Base-by-base conservation (phyloP, 1,140 invertebrate genomes). In the Oscheius sp. region DNA sequence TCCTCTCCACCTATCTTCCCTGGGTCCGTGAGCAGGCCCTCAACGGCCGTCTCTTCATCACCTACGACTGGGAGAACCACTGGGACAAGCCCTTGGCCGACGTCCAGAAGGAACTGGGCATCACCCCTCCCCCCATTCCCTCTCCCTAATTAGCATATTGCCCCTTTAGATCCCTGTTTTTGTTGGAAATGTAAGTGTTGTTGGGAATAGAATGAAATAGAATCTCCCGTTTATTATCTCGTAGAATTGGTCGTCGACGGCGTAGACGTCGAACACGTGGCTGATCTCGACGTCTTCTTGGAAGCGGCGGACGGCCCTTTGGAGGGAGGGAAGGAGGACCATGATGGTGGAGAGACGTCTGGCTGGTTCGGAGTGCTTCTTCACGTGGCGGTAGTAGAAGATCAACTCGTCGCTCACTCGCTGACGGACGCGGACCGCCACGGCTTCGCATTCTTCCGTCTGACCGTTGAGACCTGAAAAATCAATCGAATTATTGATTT, bases 31-130 rank as follows among this genome's bases (percentile, higher is more conserved):
- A 78, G 26, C 75, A 78, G 20, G 75, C 75, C 2, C 35, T 15
- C 1, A 77, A 75, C 26, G 70, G 71, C 23, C 62, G 75, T 2
- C 55, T 78, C 15, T 69, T 78, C 45, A 67, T 78, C 34, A 55
- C 68, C 52, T 67, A 78, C 42, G 68, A 78, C 49, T 78, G 76
- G 69, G 77, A 78, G 45, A 73, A 78, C 34, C 77, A 78, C 45
- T 78, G 61, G 35, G 75, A 77, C n/a, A 68, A 34, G 18, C 75
- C 42, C 7, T 23, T 78, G 1, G 26, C 15, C 1, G 68, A 77
- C 2, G 34, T 78, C 2, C 77, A 75, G 18, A 73, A 68, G 15
- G 49, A 73, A 23, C 64, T 77, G 62, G 74, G 74, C 38, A 42
- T 77, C 4, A 55, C 31, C 3, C 73, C 75, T n/a, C 31, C 38